Percentiles rank a stretch among this genome's conserved stretches.
Conservation (phyloP, 2,113 vertebrate genomes). For the Panthera uncia region DNA sequence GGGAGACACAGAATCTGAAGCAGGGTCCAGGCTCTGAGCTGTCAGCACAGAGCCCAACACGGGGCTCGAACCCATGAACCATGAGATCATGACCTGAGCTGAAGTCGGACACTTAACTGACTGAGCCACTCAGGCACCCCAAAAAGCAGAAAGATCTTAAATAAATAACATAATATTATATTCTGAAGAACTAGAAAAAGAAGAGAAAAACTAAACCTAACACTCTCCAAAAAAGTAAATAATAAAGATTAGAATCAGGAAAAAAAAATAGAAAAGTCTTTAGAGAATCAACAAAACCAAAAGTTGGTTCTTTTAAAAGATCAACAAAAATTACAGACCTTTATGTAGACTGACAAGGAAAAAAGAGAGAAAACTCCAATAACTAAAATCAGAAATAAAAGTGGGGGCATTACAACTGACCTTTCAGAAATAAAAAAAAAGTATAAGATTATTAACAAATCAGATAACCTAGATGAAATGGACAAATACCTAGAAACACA, state of each 20-base stretch:
- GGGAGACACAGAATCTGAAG: too few relatives aligned
- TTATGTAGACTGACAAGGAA: neutral
- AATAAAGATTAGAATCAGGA: neutral
- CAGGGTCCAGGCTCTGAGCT: too few relatives aligned
- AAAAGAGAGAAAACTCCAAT: neutral
- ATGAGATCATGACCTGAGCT: too few relatives aligned
- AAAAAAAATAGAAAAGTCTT: neutral
- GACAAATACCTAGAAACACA: neutral
- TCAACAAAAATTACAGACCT: neutral
- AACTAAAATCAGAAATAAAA: constrained; percentile 1
- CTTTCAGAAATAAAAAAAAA: neutral
- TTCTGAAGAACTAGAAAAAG: neutral
- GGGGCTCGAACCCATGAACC: too few relatives aligned
- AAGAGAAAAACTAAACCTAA: neutral
- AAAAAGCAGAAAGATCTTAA: neutral
- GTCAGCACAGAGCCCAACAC: too few relatives aligned
- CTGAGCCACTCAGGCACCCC: too few relatives aligned
- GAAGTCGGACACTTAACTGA: too few relatives aligned
- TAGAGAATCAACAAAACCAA: neutral
- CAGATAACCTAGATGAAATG: neutral
- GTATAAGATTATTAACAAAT: neutral
- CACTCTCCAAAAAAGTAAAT: neutral
- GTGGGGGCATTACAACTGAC: neutral
- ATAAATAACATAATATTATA: neutral
- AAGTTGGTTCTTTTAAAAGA: neutral